Base-by-base conservation (phyloP, 1,140 invertebrate genomes). In the Helicorthomorpha holstii region DNA sequence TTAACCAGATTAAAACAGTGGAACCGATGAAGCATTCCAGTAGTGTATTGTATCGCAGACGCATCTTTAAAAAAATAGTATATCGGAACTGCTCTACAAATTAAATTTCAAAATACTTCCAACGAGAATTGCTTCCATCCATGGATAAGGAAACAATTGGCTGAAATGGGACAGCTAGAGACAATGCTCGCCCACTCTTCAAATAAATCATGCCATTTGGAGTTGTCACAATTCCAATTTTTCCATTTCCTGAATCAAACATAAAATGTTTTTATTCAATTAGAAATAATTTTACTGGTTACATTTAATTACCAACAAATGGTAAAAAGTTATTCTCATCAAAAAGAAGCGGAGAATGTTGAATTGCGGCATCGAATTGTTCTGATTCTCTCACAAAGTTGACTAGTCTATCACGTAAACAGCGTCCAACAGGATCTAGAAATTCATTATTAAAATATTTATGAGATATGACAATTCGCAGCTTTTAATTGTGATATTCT, bases 121-220 rank as follows among this genome's bases (percentile, higher is more conserved):
- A 16, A 7, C 16, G 29, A 75, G 34, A 72, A 47, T 50, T 45
- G 23, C 60, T 59, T 19, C 54, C 72, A 64, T 63, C 74, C 61
- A 60, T 68, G 26, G 60, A 62, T 45, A 82, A 66, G 2, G 73
- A 69, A 10, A 88, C 73, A 4, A 88, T 59, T 0, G 87, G 86
- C 58, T 82, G 77, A 63, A 80, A 89, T 23, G 75, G 73, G 3
- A 87, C 67, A 12, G 77, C 73, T 38, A 83, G 61, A 25, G 81
- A 80, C 55, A 90, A 68, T 1, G 80, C 79, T 58, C 84, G 69
- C 2, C 80, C 79, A 55, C 66, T 56, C 25, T 63, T 58, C n/a
- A 72, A 59, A 57, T 63, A 69, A 23, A 72, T 38, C 1, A 63
- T 46, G 22, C 60, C 61, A 45, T 60, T 56, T 29, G 65, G 50